A percentile compares a stretch with the other conserved stretches of the same genome.
Conservation (phyloP, 2,797 vertebrate species). For the Xiphophorus birchmanni region DNA sequence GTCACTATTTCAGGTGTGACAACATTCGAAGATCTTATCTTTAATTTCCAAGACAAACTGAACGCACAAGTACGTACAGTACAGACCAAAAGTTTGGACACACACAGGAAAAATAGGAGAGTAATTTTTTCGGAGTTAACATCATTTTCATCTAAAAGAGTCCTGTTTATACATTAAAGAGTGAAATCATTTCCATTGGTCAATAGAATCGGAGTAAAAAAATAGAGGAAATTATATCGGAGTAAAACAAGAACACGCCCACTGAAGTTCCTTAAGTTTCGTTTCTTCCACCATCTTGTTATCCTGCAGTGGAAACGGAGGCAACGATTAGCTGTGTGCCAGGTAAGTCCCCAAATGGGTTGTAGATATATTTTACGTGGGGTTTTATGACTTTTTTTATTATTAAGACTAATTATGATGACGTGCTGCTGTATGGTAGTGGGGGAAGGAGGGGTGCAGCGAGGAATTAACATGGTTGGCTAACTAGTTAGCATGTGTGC, state of each 20-base stretch:
- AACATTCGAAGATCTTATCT: neutral
- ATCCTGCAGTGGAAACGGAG: neutral
- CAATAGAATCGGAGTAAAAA: neutral
- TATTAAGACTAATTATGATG: neutral
- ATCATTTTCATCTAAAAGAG: too few relatives aligned
- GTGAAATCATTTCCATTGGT: too few relatives aligned
- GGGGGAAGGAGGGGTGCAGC: neutral
- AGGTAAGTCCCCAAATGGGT: neutral
- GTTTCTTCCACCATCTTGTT: slow-evolving; percentile 1
- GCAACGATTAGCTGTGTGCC: neutral
- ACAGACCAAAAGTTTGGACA: too few relatives aligned
- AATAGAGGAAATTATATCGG: neutral
- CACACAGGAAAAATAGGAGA: too few relatives aligned
- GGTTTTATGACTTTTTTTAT: neutral
- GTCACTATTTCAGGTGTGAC: neutral
- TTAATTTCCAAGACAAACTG: neutral
- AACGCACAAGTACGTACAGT: neutral
- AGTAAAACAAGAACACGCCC: neutral
- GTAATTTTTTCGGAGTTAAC: too few relatives aligned
- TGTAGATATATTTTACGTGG: neutral
- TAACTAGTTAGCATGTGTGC: too few relatives aligned
- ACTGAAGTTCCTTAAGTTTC: slow-evolving; percentile 1
- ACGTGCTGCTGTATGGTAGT: neutral
- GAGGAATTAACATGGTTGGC: too few relatives aligned
- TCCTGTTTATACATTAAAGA: too few relatives aligned